phyloP scores from a whole-genome alignment of 2,113 vertebrate species.

The Lethenteron reissneri region DNA sequence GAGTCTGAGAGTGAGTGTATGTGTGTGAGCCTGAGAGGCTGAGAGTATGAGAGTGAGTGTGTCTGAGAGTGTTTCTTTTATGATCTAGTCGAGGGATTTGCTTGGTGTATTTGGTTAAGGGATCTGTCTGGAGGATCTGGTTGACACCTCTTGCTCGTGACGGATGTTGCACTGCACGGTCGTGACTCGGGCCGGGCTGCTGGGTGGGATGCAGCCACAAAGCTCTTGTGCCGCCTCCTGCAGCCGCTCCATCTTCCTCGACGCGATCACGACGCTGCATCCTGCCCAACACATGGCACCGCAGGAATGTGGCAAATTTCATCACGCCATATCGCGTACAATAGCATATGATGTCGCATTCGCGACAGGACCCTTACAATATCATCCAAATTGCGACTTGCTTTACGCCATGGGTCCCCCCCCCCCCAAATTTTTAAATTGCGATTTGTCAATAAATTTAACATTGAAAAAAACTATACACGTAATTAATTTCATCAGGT shows the following conservation, averaged over 20 bases:
- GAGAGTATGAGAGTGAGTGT: no score
- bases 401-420: no score
- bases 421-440: no score
- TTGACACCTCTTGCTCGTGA: slow-evolving; percentile 45
- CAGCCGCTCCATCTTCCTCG: slow-evolving; percentile 43
- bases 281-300: slow-evolving; percentile 21
- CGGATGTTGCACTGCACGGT: slow-evolving; percentile 58
- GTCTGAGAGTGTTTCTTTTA: not conserved
- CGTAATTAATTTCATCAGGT: no score
- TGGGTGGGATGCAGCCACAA: slow-evolving; percentile 20
- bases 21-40: not conserved
- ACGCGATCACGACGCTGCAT: slow-evolving; percentile 64
- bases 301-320: slow-evolving; percentile 8
- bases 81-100: not conserved
- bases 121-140: not conserved
- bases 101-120: not conserved
- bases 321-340: slow-evolving; percentile 19
- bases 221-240: slow-evolving; percentile 37
- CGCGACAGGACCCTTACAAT: no score
- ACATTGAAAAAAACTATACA: no score
- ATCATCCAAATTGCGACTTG: no score
- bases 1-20: not conserved
- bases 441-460: no score
- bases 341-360: no score
- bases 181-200: slow-evolving; percentile 26